Evolutionary conservation across 2,113 vertebrate species (phyloP).

Genomic region (Albula glossodonta): DNA sequence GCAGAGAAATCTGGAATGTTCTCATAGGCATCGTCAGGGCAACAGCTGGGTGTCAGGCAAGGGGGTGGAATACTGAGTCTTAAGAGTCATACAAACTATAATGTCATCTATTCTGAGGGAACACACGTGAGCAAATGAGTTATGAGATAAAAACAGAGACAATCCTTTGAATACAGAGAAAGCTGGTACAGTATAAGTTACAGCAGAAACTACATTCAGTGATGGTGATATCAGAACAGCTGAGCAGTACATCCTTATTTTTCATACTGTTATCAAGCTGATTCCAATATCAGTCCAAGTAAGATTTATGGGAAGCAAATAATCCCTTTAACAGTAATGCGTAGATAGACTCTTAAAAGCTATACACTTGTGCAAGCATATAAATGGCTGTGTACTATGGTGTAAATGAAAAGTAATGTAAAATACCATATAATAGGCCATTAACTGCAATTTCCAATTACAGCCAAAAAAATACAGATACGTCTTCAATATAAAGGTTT

Average conservation of each 20-base stretch:
- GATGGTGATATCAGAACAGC: slow-evolving; percentile 40
- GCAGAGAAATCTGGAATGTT: slow-evolving; percentile 12
- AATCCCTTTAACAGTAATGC: slow-evolving; percentile 26
- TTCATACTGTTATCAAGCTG: background rate
- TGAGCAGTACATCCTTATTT: slow-evolving; percentile 4
- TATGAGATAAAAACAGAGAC: background rate
- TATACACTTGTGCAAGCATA: background rate
- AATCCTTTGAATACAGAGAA: background rate
- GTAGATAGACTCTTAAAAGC: background rate
- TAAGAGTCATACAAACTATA: slow-evolving; percentile 30
- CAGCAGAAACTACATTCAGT: slow-evolving; percentile 48
- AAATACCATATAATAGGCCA: slow-evolving; percentile 31
- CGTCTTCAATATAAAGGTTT: background rate
- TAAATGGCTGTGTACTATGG: slow-evolving; percentile 9
- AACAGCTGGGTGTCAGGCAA: slow-evolving; percentile 26
- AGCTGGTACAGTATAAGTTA: slow-evolving; percentile 28
- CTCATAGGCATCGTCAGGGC: slow-evolving; percentile 20
- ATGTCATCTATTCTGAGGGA: slow-evolving; percentile 6
- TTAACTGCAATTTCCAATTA: slow-evolving; percentile 2
- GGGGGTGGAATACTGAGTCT: slow-evolving; percentile 26
- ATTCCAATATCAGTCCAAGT: slow-evolving; percentile 8
- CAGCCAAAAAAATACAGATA: background rate
- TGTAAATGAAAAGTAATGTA: background rate
- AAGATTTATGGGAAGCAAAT: slow-evolving; percentile 36
- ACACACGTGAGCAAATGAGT: slow-evolving; percentile 1